phyloP scores from a whole-genome alignment of 2,888 invertebrate genomes.

The Luperina nickerlii region DNA sequence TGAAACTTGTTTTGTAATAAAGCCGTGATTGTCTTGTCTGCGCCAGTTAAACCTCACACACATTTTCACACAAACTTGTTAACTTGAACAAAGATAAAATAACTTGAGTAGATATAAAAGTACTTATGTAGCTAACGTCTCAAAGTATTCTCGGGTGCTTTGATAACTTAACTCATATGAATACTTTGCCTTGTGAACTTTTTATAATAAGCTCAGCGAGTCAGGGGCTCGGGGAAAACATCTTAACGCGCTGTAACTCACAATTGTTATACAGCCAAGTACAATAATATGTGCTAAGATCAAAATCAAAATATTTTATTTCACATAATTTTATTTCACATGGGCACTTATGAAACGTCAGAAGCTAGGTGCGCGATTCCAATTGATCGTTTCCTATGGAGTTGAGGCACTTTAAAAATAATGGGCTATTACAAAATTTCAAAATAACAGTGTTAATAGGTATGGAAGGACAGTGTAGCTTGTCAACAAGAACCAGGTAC shows the following conservation, averaged over 20 bases:
- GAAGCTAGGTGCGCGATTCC: not conserved
- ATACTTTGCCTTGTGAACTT: slow-evolving; percentile 38
- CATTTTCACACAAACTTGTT: slow-evolving; percentile 7
- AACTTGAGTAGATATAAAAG: not conserved
- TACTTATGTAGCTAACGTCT: not conserved
- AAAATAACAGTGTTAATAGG: too few species aligned
- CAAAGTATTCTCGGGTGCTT: slow-evolving; percentile 40
- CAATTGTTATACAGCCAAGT: not conserved
- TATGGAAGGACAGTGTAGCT: too few species aligned
- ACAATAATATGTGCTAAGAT: not conserved
- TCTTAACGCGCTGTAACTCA: not conserved
- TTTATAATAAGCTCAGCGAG: slow-evolving; percentile 15
- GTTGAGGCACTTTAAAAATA: too few species aligned
- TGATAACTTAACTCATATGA: slow-evolving; percentile 52
- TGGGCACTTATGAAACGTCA: not conserved
- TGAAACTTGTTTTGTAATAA: too few species aligned
- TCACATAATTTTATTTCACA: too few species aligned
- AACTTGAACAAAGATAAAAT: slow-evolving; percentile 4
- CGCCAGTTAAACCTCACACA: not conserved
- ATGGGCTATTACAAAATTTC: too few species aligned
- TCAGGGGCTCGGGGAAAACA: not conserved
- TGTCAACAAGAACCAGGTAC: too few species aligned
- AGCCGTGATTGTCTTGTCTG: not conserved
- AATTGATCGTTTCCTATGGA: too few species aligned
- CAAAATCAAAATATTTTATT: not conserved